Base-by-base conservation (phyloP, 2,888 invertebrate genomes). In the Dorcus hopei region DNA sequence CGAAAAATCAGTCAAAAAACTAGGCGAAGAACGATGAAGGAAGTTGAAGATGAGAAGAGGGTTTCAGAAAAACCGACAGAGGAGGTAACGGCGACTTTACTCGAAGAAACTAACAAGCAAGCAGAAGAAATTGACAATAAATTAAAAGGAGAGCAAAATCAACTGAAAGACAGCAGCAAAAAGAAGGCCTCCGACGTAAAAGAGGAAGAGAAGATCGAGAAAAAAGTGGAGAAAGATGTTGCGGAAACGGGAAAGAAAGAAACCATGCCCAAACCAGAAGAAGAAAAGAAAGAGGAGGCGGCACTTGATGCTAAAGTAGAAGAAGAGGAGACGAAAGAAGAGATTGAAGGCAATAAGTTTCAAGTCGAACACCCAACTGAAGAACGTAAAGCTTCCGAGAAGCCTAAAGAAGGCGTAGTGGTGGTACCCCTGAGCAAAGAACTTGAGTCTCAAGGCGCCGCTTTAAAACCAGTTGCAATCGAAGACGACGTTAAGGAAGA, bases 261-360 rank as follows among this genome's bases (percentile, higher is more conserved):
- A 19, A 49, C 40, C 38, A 16, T 4, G 26, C 26, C 26, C 26
- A 33, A 33, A 33, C 26, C 26, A 33, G 7, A 33, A 33, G 14
- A 14, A 14, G 26, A 57, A 47, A 43, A 51, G 45, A 40, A 49
- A 52, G 43, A 19, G 19, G 19, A 19, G 19, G 2, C 19, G 2
- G 19, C 19, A 14, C 14, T 14, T 14, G 14, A 14, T 14, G 14
- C 14, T 14, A 14, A 1, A 19, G 19, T 19, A 19, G 19, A 19
- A 19, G 2, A 19, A 19, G 19, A 19, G 19, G 19, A 52, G 33
- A 54, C 60, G 38, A 71, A 66, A 47, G 59, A 64, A 56, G 56
- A 56, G 9, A 43, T 16, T 49, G 59, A 54, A 8, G 47, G 49
- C 45, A 49, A 33, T 33, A 33, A 33, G 3, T 33, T 33, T 33